These are phyloP conservation scores for Athalia rosae DNA, from an alignment of 2,888 invertebrate genomes.

Conservation along the genomic window DNA sequence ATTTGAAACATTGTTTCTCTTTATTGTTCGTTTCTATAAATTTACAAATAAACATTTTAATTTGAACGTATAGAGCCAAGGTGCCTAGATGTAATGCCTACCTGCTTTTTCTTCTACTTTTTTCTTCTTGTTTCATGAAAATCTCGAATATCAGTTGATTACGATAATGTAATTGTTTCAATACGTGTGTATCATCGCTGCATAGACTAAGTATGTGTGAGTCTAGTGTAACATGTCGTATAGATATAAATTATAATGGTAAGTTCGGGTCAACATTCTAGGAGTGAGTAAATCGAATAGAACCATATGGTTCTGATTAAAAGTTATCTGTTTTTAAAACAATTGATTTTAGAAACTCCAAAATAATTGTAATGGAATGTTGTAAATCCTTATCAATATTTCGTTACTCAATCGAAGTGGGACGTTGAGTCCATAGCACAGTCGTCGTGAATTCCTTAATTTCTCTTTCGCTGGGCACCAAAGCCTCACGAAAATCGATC, in stretches of 20 bases:
- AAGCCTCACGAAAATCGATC: background rate
- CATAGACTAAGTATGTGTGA: slow-evolving; percentile 39
- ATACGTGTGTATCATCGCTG: slow-evolving; percentile 19
- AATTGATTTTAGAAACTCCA: background rate
- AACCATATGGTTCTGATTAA: too few relatives aligned
- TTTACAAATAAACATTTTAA: slow-evolving; percentile 23
- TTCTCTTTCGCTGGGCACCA: slow-evolving; percentile 10
- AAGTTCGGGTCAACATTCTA: too few relatives aligned
- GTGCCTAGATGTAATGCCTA: slow-evolving; percentile 28
- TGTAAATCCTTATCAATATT: background rate
- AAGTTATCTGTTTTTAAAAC: background rate
- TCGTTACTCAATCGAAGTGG: too few relatives aligned
- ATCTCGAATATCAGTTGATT: background rate
- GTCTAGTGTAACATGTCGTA: slow-evolving; percentile 32
- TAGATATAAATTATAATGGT: slow-evolving; percentile 33
- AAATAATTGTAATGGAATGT: background rate
- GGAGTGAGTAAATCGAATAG: too few relatives aligned
- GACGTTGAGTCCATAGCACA: background rate
- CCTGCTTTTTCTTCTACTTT: background rate
- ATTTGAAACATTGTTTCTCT: background rate
- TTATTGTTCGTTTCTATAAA: slow-evolving; percentile 24
- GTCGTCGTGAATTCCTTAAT: background rate
- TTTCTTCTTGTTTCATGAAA: background rate
- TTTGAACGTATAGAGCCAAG: slow-evolving; percentile 8
- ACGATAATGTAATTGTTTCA: slow-evolving; percentile 10